Percentiles rank a stretch among this genome's conserved stretches.
phyloP scores from a whole-genome alignment of 2,797 vertebrate genomes.

The Apogon hyalosoma region DNA sequence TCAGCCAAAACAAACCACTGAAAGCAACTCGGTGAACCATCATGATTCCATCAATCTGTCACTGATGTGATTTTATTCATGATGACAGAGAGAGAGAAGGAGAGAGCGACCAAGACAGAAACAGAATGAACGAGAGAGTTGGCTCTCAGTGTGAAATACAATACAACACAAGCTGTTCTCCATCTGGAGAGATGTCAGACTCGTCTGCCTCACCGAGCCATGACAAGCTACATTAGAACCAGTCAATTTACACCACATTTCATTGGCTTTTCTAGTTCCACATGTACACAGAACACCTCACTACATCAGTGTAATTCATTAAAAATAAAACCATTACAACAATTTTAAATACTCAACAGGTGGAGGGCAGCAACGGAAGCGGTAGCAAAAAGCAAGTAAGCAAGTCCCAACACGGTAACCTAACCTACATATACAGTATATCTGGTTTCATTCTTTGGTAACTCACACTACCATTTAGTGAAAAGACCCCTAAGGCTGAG shows the following conservation, averaged over 20 bases:
- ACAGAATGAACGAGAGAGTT: slow-evolving; percentile 34
- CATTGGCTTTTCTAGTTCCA: slow-evolving; percentile 42
- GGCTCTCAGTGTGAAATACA: slow-evolving; percentile 65
- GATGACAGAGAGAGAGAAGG: slow-evolving; percentile 41
- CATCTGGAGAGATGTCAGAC: slow-evolving; percentile 76
- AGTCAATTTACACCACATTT: slow-evolving; percentile 57
- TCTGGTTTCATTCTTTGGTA: slow-evolving; percentile 58
- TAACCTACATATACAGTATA: slow-evolving; percentile 39
- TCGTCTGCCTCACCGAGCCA: slow-evolving; percentile 64
- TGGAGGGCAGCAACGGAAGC: slow-evolving; percentile 19
- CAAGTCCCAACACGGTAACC: slow-evolving; percentile 38
- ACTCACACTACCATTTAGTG: slow-evolving; percentile 52
- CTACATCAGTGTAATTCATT: neutral
- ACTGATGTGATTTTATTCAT: slow-evolving; percentile 61
- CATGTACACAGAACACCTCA: neutral
- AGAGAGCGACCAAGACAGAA: slow-evolving; percentile 21
- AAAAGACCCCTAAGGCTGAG: slow-evolving; percentile 54
- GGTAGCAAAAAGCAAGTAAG: slow-evolving; percentile 23
- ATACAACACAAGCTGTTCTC: slow-evolving; percentile 75
- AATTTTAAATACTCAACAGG: slow-evolving; percentile 5
- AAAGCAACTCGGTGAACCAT: slow-evolving; percentile 67
- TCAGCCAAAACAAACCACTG: slow-evolving; percentile 69
- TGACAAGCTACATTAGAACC: slow-evolving; percentile 59
- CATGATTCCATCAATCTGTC: slow-evolving; percentile 71
- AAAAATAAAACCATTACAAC: neutral